Evolutionary conservation across 2,888 invertebrate species (phyloP).

Genomic region (Pheosia gnoma): DNA sequence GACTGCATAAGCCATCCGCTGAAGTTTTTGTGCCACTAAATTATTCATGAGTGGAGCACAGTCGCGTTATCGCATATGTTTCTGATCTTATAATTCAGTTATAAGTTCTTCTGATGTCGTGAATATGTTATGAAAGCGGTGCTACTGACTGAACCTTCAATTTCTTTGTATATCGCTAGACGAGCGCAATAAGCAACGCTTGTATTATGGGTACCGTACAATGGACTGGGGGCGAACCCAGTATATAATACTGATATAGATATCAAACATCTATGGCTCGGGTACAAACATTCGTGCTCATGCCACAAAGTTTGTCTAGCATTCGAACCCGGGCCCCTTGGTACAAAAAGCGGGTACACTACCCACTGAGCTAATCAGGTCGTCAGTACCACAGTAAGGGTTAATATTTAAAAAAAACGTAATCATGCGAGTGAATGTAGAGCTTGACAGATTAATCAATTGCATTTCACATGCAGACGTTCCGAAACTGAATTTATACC

Average conservation of each 20-base stretch:
- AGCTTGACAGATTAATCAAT: constrained; percentile 7
- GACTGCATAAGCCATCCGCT: constrained; percentile 42
- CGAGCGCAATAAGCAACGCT: no score
- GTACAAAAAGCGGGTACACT: no score
- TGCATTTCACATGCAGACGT: constrained; percentile 1
- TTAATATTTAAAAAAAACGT: not conserved
- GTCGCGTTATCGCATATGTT: constrained; percentile 36
- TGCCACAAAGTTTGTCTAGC: no score
- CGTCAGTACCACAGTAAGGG: constrained; percentile 9
- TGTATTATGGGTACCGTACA: no score
- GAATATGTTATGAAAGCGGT: not conserved
- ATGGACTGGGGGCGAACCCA: no score
- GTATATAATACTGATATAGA: no score
- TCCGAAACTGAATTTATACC: constrained; percentile 7
- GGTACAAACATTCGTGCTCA: no score
- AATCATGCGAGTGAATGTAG: not conserved
- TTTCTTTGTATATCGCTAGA: no score
- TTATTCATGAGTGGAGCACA: constrained; percentile 48
- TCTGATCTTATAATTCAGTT: constrained; percentile 32
- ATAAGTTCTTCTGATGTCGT: constrained; percentile 9
- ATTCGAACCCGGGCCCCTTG: no score
- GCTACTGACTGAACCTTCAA: no score
- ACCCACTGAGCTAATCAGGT: no score
- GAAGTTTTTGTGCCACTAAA: constrained; percentile 51
- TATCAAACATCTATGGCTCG: no score